phyloP scores from a whole-genome alignment of 2,797 vertebrate species.

The Trachops cirrhosus region DNA sequence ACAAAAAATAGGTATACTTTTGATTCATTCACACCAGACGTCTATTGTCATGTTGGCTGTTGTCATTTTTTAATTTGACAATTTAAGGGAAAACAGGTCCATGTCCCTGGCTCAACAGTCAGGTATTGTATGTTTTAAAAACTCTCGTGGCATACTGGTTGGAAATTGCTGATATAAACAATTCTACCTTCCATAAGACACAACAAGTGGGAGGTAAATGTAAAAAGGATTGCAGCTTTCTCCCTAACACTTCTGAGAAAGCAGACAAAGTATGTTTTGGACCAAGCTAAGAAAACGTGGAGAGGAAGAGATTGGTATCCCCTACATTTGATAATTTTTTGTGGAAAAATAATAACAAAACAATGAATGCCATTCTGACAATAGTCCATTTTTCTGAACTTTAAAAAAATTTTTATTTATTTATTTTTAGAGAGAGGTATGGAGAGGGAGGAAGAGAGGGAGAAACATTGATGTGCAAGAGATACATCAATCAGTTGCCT shows the following conservation, averaged over 20 bases:
- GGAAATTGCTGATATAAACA: neutral
- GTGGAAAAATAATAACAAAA: neutral
- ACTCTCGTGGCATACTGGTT: neutral
- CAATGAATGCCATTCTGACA: neutral
- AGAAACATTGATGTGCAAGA: too few relatives aligned
- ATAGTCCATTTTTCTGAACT: neutral
- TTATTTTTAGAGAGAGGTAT: too few relatives aligned
- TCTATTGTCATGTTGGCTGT: neutral
- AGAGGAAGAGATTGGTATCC: neutral
- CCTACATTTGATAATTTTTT: neutral
- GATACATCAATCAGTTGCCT: too few relatives aligned
- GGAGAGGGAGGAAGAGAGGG: too few relatives aligned
- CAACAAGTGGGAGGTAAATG: neutral
- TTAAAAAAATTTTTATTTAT: too few relatives aligned
- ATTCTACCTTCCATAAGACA: neutral
- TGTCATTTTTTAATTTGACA: neutral
- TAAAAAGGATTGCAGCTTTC: neutral
- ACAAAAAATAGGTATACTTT: neutral
- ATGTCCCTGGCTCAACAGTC: neutral
- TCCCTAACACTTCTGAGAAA: slow-evolving; percentile 5
- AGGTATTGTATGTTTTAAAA: neutral
- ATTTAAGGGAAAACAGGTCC: neutral
- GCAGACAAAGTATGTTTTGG: neutral
- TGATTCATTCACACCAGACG: neutral
- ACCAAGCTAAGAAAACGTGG: neutral